Evolutionary conservation across 1,140 invertebrate genomes (phyloP), one percentile per base, ranked within the genome.

Genomic region (Drosophila mauritiana): DNA sequence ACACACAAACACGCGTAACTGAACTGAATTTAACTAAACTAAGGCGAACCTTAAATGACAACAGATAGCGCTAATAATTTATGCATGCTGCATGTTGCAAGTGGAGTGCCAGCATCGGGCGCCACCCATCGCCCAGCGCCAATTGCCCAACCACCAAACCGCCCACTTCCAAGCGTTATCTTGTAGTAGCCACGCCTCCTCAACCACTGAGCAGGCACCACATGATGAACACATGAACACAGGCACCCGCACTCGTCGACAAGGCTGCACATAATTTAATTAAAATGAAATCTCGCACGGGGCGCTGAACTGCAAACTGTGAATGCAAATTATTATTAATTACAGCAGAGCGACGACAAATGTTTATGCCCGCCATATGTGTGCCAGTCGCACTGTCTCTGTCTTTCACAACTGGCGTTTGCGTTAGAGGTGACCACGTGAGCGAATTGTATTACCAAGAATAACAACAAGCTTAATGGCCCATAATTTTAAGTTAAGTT

Each of bases 301-400:
- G 52, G 67, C 65, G 51, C 65, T 70, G 68, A 70, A 70, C 65
- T 70, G 64, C 68, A 70, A 70, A 70, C 51, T 70, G 67, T 70
- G 67, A 72, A 72, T 72, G 68, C 68, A 72, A 72, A 72, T 72
- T 72, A 72, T 72, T 72, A 72, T 72, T 72, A 72, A 72, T 72
- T 72, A 72, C 68, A 72, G 68, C 68, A 70, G 25, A 57, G 68
- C 52, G 53, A 57, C 68, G 65, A 70, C 65, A 68, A 68, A 68
- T 68, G 64, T 68, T 65, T 68, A 68, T 68, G 64, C 59, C 36
- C 62, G 46, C 64, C 64, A 68, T 68, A 68, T 68, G 64, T 67
- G 64, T 68, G 64, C 64, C 46, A 67, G 7, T 64, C 36, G 36
- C 45, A 34, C 64, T 52, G 34, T 64, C 36, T 12, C 17, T 22